Evolutionary conservation across 1,140 invertebrate genomes (phyloP).

Genomic region (Dendrolimus kikuchii): DNA sequence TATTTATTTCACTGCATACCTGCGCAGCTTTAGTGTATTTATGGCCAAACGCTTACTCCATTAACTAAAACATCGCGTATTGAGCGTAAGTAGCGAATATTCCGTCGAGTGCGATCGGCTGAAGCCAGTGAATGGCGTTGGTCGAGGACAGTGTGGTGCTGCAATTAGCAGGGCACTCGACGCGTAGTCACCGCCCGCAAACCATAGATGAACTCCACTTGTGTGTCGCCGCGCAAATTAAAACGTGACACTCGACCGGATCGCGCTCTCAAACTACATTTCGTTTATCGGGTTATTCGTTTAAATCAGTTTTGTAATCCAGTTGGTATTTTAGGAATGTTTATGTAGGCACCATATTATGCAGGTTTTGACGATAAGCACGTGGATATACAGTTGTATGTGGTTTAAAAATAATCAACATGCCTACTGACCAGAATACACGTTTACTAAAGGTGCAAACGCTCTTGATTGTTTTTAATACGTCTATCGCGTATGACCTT

Average conservation of each 20-base stretch:
- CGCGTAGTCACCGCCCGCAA: slow-evolving; percentile 43
- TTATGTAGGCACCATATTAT: too few relatives aligned
- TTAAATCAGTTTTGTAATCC: slow-evolving; percentile 8
- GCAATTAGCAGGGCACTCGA: slow-evolving; percentile 68
- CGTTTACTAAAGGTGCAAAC: too few relatives aligned
- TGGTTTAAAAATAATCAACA: too few relatives aligned
- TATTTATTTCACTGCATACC: slow-evolving; percentile 25
- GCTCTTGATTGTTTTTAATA: too few relatives aligned
- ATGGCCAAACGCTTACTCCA: not conserved
- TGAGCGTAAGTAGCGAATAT: slow-evolving; percentile 17
- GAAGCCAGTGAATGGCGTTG: slow-evolving; percentile 26
- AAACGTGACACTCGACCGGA: slow-evolving; percentile 63
- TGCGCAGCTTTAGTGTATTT: not conserved
- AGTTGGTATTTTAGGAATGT: not conserved
- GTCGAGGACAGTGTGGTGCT: slow-evolving; percentile 46
- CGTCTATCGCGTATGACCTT: too few relatives aligned
- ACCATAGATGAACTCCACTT: slow-evolving; percentile 54
- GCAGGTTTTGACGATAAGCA: too few relatives aligned
- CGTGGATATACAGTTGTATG: too few relatives aligned
- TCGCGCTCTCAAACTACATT: slow-evolving; percentile 52
- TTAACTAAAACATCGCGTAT: not conserved
- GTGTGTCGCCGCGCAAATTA: slow-evolving; percentile 69
- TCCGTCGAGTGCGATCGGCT: slow-evolving; percentile 37
- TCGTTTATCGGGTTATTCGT: slow-evolving; percentile 54
- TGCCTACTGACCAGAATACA: too few relatives aligned